Evolutionary conservation across 2,113 vertebrate genomes (phyloP).

Genomic region (Manacus vitellinus): DNA sequence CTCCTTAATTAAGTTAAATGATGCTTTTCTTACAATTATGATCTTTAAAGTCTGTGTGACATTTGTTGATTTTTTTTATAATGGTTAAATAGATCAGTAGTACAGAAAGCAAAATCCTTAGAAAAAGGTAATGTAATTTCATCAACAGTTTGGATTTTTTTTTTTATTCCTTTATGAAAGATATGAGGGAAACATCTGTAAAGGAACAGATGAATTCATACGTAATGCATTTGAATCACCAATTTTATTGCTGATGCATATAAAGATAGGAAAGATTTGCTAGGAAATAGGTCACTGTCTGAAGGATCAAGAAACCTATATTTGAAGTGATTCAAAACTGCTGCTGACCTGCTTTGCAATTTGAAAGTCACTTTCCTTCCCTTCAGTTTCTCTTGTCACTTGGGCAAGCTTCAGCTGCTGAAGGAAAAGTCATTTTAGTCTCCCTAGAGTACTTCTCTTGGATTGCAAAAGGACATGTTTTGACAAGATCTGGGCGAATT

Average conservation of each 20-base stretch:
- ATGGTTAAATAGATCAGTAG: not conserved
- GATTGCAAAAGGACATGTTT: not conserved
- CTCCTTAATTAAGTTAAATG: not conserved
- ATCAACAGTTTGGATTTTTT: not conserved
- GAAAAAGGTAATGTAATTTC: not conserved
- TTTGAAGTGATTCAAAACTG: not conserved
- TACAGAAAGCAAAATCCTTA: not conserved
- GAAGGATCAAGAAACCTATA: not conserved
- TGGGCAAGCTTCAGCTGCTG: not conserved
- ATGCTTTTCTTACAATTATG: not conserved
- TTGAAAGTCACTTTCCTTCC: not conserved
- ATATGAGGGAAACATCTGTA: not conserved
- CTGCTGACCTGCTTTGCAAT: not conserved
- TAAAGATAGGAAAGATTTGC: not conserved
- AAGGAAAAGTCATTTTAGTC: not conserved
- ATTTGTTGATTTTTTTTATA: not conserved
- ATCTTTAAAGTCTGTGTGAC: not conserved
- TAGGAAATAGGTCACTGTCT: not conserved
- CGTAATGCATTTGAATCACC: not conserved
- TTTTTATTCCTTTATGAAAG: not conserved
- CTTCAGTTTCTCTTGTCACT: not conserved
- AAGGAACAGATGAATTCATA: not conserved
- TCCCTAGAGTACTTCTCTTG: not conserved
- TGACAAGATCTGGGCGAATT: not conserved
- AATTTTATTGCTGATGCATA: not conserved